Conservation (phyloP, 1,140 invertebrate species). For the Hylyphantes graminicola region DNA sequence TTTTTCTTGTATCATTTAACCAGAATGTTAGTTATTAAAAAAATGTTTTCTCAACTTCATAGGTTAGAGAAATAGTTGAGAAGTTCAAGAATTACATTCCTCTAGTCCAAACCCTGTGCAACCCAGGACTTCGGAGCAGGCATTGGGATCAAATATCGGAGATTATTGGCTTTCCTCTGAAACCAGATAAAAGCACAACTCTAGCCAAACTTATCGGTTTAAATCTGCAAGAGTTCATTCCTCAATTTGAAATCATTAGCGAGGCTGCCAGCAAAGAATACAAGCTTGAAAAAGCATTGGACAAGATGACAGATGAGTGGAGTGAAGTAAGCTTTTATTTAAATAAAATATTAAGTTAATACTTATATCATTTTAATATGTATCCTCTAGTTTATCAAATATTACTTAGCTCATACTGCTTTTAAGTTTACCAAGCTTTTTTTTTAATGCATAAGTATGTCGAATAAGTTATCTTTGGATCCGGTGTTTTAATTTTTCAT, state of each 20-base stretch:
- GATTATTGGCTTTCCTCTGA: constrained; percentile 92
- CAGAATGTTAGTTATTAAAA: no score
- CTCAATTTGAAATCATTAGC: constrained; percentile 92
- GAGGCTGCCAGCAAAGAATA: constrained; percentile 96
- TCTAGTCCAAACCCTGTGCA: constrained; percentile 90
- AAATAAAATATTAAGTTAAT: no score
- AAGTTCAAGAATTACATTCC: constrained; percentile 91
- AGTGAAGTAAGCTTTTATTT: constrained; percentile 69
- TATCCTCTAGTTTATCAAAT: no score
- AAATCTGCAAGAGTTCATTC: constrained; percentile 88
- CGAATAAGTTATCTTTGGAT: no score
- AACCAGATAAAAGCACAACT: constrained; percentile 84
- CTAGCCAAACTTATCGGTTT: constrained; percentile 93
- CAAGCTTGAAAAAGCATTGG: constrained; percentile 87
- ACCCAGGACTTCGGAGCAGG: constrained; percentile 90
- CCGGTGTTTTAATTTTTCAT: no score
- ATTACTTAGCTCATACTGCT: no score
- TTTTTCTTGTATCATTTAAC: no score
- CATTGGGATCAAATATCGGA: constrained; percentile 98
- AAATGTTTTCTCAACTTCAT: constrained; percentile 21
- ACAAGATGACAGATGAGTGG: constrained; percentile 95
- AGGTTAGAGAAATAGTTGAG: constrained; percentile 82
- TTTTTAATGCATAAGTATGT: no score
- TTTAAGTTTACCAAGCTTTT: no score
- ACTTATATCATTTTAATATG: no score